Evolutionary conservation across 2,797 vertebrate genomes (phyloP).

Genomic region (Amphiprion clarkii): DNA sequence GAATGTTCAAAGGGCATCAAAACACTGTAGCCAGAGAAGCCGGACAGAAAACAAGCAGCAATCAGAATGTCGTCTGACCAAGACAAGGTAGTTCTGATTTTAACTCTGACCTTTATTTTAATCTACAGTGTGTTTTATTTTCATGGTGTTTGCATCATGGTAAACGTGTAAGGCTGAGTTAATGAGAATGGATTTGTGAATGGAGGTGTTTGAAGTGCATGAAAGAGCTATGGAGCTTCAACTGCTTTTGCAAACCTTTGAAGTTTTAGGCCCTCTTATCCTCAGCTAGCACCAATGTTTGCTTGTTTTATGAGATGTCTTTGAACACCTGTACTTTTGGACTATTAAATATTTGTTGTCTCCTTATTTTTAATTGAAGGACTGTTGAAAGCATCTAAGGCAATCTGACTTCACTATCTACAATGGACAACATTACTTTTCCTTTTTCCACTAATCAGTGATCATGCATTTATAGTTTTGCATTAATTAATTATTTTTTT

Average conservation of each 20-base stretch:
- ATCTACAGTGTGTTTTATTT: not conserved
- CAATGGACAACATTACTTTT: not conserved
- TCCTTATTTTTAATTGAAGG: too few species aligned
- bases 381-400: too few species aligned
- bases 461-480: not conserved
- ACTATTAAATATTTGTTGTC: not conserved
- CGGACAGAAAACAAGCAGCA: not conserved
- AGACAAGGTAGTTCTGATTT: slow-evolving; percentile 28
- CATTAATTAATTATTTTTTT: too few species aligned
- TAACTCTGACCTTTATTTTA: not conserved
- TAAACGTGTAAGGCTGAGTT: not conserved
- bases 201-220: not conserved
- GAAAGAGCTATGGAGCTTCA: not conserved
- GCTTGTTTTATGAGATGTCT: not conserved
- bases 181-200: too few species aligned
- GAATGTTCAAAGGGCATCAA: not conserved
- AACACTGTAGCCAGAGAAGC: slow-evolving; percentile 1
- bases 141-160: too few species aligned
- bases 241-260: not conserved
- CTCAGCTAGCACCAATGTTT: not conserved
- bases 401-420: not conserved
- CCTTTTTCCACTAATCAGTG: too few species aligned
- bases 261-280: not conserved
- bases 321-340: not conserved
- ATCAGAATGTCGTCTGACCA: not conserved